Base-by-base conservation (phyloP, 1,140 invertebrate genomes). In the Neodiprion pinetum region DNA sequence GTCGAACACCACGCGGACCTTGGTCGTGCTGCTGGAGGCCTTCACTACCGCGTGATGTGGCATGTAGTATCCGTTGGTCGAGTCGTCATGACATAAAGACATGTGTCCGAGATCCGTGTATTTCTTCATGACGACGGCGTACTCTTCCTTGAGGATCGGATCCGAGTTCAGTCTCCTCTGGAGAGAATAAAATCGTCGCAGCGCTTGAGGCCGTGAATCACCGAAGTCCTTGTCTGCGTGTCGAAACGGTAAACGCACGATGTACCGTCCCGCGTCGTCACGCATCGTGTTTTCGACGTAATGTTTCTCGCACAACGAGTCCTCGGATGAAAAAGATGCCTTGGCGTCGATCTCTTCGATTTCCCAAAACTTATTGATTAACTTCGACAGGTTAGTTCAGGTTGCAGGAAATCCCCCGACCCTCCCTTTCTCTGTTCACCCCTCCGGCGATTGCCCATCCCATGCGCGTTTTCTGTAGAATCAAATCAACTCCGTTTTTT, bases 1-100 rank as follows among this genome's bases (percentile, higher is more conserved):
- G 72, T 87, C 82, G 71, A 87, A 86, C 9, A 86, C 83, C 12
- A 84, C 77, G 9, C 84, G 71, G 2, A 80, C 21, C 73, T 81
- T 82, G 0, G 83, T 81, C 0, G 76, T 85, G 10, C 17, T 28
- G 9, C 77, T 78, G 67, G 78, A 67, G 71, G 77, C 65, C 21
- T 78, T 71, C 7, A 81, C 49, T 7, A 84, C 78, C 7, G 79
- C 74, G 65, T 83, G 83, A 72, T 83, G 82, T 23, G 81, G 81
- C 72, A 82, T 74, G 50, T 71, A 74, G 28, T 48, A 77, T 10
- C 71, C 67, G 17, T 70, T 75, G 40, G 17, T 21, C 9, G 14
- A 9, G 9, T 68, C 67, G 8, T 71, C 70, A 8, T 10, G 17
- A 14, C 11, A 11, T 11, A 21, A 28, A 48, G 50, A 28, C 74